Evolutionary conservation across 1,140 invertebrate genomes (phyloP).

Genomic region (Micrasema longulum): DNA sequence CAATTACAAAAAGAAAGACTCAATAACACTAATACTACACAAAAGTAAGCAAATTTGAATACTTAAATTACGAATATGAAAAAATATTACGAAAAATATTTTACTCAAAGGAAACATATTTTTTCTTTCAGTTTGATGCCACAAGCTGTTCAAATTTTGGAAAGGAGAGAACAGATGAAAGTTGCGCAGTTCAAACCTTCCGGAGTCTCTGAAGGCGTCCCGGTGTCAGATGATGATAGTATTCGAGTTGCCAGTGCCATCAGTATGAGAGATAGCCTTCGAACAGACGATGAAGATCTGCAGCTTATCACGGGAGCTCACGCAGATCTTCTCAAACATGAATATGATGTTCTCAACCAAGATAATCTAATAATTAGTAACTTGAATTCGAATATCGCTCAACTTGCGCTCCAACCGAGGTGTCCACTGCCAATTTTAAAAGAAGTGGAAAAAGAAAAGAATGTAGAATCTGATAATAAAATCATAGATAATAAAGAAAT

Average conservation of each 20-base stretch:
- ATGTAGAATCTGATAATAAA: slow-evolving; percentile 1
- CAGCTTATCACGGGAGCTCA: slow-evolving; percentile 65
- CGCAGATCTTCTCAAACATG: slow-evolving; percentile 64
- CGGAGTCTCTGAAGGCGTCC: slow-evolving; percentile 62
- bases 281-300: slow-evolving; percentile 71
- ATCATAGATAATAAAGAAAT: slow-evolving; percentile 2
- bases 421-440: slow-evolving; percentile 32
- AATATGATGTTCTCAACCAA: slow-evolving; percentile 67
- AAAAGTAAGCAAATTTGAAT: slow-evolving; percentile 1
- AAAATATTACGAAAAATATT: neutral
- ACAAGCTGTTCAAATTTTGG: slow-evolving; percentile 56
- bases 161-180: slow-evolving; percentile 61
- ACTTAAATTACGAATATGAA: too few relatives aligned
- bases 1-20: slow-evolving; percentile 69
- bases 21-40: slow-evolving; percentile 29
- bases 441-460: slow-evolving; percentile 24
- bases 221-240: slow-evolving; percentile 67
- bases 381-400: slow-evolving; percentile 69
- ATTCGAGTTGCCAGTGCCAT: slow-evolving; percentile 65
- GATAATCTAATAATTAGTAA: slow-evolving; percentile 71
- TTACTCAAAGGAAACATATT: slow-evolving; percentile 5
- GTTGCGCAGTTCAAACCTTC: slow-evolving; percentile 59
- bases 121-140: slow-evolving; percentile 49
- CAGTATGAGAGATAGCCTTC: slow-evolving; percentile 68
- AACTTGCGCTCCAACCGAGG: slow-evolving; percentile 58